Percentiles rank a stretch among this genome's conserved stretches.
Conservation (phyloP, 2,113 vertebrate genomes). For the Lophotis ruficrista region DNA sequence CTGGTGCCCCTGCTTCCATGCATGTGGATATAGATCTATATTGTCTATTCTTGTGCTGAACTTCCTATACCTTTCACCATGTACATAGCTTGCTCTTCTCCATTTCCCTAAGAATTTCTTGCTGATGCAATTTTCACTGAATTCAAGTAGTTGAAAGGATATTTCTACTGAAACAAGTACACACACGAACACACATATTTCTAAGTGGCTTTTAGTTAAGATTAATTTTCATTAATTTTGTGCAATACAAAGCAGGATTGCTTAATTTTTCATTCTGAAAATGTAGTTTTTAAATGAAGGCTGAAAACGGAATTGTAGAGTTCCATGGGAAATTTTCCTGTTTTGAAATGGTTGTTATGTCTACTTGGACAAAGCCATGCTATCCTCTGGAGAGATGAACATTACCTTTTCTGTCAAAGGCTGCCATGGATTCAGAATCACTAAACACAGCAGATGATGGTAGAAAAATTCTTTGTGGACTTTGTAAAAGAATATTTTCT, state of each 20-base stretch:
- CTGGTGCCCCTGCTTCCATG: background rate
- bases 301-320: background rate
- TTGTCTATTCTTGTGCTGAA: background rate
- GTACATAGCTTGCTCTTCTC: background rate
- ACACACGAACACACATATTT: background rate
- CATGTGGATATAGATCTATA: background rate
- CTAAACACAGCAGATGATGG: background rate
- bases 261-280: background rate
- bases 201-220: background rate
- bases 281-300: background rate
- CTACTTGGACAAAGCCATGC: background rate
- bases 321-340: background rate
- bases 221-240: background rate
- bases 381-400: background rate
- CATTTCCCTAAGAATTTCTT: background rate
- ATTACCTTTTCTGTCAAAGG: background rate
- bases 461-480: background rate
- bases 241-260: background rate
- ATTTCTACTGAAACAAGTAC: background rate
- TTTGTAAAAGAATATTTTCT: background rate
- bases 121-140: background rate
- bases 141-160: background rate
- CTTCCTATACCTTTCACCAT: background rate
- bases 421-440: background rate
- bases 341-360: background rate